Conservation (phyloP, 2,888 invertebrate genomes). For the Parnassius mnemosyne region DNA sequence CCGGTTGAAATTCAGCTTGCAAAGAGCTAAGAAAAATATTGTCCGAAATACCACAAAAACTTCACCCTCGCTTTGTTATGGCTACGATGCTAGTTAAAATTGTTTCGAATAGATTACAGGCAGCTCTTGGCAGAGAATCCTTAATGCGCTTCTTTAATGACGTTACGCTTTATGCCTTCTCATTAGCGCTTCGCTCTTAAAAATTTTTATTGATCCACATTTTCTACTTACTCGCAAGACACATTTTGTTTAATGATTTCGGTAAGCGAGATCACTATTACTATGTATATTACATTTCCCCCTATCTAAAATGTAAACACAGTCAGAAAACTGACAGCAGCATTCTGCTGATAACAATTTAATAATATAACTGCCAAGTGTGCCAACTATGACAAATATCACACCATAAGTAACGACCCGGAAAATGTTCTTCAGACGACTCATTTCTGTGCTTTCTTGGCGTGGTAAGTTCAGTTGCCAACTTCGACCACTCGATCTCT, state of each 20-base stretch:
- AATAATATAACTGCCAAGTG: no score
- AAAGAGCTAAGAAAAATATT: slow-evolving; percentile 55
- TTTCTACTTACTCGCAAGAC: slow-evolving; percentile 41
- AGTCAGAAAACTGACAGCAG: no score
- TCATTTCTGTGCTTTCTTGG: no score
- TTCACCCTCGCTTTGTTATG: slow-evolving; percentile 70
- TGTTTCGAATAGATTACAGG: slow-evolving; percentile 76
- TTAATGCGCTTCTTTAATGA: slow-evolving; percentile 77
- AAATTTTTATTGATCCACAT: slow-evolving; percentile 61
- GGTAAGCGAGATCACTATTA: background rate
- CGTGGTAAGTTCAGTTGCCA: no score
- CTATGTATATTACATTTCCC: no score
- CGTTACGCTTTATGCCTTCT: slow-evolving; percentile 76
- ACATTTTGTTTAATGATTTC: background rate
- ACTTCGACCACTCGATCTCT: no score
- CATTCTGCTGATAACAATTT: no score
- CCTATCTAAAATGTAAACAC: no score
- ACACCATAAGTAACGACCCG: no score
- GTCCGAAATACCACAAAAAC: slow-evolving; percentile 71
- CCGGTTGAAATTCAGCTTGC: slow-evolving; percentile 39
- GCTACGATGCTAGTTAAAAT: slow-evolving; percentile 77
- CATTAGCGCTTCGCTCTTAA: slow-evolving; percentile 71
- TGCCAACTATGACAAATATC: no score
- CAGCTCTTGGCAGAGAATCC: slow-evolving; percentile 71
- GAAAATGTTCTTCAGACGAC: no score